Base-by-base conservation (phyloP, 1,140 invertebrate species). In the Drosophila eugracilis region DNA sequence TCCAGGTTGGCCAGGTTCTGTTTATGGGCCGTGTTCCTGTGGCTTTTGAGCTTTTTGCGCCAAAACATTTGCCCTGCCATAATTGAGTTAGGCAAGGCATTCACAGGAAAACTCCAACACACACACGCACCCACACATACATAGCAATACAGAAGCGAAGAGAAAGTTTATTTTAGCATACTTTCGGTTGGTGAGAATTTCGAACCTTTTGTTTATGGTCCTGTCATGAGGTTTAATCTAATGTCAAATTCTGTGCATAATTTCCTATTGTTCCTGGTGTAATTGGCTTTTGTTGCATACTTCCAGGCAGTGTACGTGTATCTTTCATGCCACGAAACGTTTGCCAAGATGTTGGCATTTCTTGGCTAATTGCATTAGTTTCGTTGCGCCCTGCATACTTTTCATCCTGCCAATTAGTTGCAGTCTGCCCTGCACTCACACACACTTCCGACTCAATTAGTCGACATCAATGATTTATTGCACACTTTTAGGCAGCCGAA, bases 11-110 rank as follows among this genome's bases (percentile, higher is more conserved):
- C 52, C 50, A 49, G 50, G 50, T 77, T 69, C 54, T 67, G 79
- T 67, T 69, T 80, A 74, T 81, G 69, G 71, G 67, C 63, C 55
- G 58, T 78, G 75, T 78, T 78, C 63, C 71, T 79, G 76, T 72
- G 83, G 78, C 81, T 85, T 85, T 85, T 85, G 77, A 86, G 80
- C 80, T 73, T 74, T 85, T 85, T 86, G 81, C 73, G 67, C 73
- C 80, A 84, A 83, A 69, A 81, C 78, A 81, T 78, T 81, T 83
- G 74, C 74, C 74, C 78, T 28, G 50, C 44, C 80, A 81, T 85
- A 85, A 85, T 85, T 85, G 81, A 85, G 80, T 85, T 85, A 85
- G 83, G 81, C 81, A 81, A 78, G 76, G 65, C 73, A 58, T 52
- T n/a, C 15, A 44, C n/a, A n/a, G n/a, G n/a, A n/a, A n/a, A n/a